Evolutionary conservation across 64 coral and sea anemone genomes (phyloP), one percentile per base, ranked within the genome.

Genomic region (Dendrophyllia cribrosa): DNA sequence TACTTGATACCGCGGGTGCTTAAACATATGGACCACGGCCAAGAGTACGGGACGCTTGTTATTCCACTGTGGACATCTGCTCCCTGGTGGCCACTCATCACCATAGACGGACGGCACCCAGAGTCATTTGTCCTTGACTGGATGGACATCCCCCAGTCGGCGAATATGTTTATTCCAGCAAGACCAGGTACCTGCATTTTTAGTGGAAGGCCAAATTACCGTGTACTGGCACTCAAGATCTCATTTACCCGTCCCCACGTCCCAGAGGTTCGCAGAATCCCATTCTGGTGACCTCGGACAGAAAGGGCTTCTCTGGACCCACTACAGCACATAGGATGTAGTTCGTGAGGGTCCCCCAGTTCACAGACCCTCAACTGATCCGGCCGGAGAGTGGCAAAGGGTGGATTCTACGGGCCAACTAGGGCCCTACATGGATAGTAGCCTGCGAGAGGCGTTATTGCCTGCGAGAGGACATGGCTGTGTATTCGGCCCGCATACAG

Each of bases 1-100:
- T 34, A 34, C 34, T 34, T 34, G 34, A 34, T 34, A 34, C 34
- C 34, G 34, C 50, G 19, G 20, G 87, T 89, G 17, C 85, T 89
- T 7, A 52, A 44, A 25, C 87, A 89, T 21, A 34, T 90, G 75
- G 34, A 75, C 2, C 9, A 53, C 24, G 64, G 76, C 43, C 47
- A 22, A 19, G 88, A 89, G 24, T 7, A 44, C 15, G 88, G 74
- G 14, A 90, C 88, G 3, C 44, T 90, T 59, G n/a, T 80, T 25
- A 67, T 34, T 34, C 34, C 34, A 34, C 34, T 34, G 34, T 34
- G 34, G 34, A 34, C 34, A 34, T 34, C 34, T 7, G 79, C 79
- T 4, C 3, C 59, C 24, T 83, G 79, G 79, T 83, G 76, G 76
- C 76, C 76, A 11, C 76, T 78, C 17, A 21, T 78, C 15, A 78